Base-by-base conservation (phyloP, 2,113 vertebrate genomes). In the Sitta europaea region DNA sequence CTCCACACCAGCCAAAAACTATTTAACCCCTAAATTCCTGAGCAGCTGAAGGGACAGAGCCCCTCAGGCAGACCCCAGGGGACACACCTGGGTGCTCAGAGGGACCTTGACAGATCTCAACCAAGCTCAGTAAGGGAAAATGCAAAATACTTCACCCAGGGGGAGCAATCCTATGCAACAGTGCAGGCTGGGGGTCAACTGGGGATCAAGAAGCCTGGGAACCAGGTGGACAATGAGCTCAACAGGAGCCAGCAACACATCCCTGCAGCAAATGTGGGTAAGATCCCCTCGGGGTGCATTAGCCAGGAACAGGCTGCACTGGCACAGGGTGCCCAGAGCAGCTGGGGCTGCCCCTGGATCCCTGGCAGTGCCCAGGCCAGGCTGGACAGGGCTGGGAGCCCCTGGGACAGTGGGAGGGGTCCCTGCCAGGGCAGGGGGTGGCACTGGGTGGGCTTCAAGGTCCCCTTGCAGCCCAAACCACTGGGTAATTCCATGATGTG, bases 301-400 rank as follows among this genome's bases (percentile, higher is more conserved):
- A 35, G 5, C 25, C 65, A 55, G 57, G 65, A 48, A 33, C 29
- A 62, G 35, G 14, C 11, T 24, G 55, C 47, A 28, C 45, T 61
- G 47, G 54, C 63, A 54, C 65, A 55, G 25, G 23, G 0, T 55
- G 20, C 57, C 29, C 55, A 62, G 2, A 47, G 48, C 0, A 77
- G 9, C 54, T 24, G 47, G 28, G n/a, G 28, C 55, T 70, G 47
- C 20, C 29, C 16, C 47, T 47, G 47, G 23, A 31, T 2, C 16
- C 40, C 65, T 71, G 57, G 15, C 0, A 62, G 40, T 48, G 48
- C 9, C 40, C 74, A 25, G 40, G n/a, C n/a, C 65, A 71, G 74
- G 24, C 0, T 48, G 54, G 38, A 61, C 0, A 0, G 33, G 27
- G 5, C 27, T 59, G 67, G 55, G 57, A 55, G 42, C 25, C 0